Base-by-base conservation (phyloP, 1,140 invertebrate species). In the Cheumatopsyche charites region DNA sequence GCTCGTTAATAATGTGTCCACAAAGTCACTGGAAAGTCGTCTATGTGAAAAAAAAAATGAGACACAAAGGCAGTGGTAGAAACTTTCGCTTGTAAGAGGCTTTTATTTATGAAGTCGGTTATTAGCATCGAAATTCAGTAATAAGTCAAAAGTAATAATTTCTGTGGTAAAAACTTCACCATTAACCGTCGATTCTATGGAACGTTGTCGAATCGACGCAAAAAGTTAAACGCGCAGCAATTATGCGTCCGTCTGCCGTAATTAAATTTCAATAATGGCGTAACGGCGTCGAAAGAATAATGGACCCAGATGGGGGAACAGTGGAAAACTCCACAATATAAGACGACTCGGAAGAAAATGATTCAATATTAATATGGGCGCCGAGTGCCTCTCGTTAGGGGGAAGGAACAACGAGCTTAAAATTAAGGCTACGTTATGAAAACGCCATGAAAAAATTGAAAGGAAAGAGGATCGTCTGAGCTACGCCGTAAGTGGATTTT, bases 351-450 rank as follows among this genome's bases (percentile, higher is more conserved):
- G 41, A 21, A 17, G 23, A 68, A 68, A 43, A 68, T 68, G 66
- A 68, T 68, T 68, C 17, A 55, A 68, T 68, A 68, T 68, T 68
- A 68, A 68, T 68, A 43, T 68, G 36, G 43, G 66, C 13, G 66
- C 63, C 43, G 43, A 66, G 66, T 68, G 47, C 47, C 47, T 17
- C 66, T 68, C 66, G 47, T 68, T 68, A 68, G 66, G 25, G 23
- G 41, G 47, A 15, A 15, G 43, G 47, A 19, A 17, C 12, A 49
- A 55, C 65, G 15, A 55, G 66, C 66, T 68, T 45, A 58, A 68
- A 68, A 68, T 68, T 68, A 58, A 68, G 66, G 66, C 66, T 47
- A 68, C 55, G 55, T 68, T 68, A 68, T 36, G 49, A 47, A 68
- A 68, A 68, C 49, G 45, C 45, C 29, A 55, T 15, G 29, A 36